phyloP scores from a whole-genome alignment of 2,797 vertebrate species.

The Kryptolebias ocellatus region DNA sequence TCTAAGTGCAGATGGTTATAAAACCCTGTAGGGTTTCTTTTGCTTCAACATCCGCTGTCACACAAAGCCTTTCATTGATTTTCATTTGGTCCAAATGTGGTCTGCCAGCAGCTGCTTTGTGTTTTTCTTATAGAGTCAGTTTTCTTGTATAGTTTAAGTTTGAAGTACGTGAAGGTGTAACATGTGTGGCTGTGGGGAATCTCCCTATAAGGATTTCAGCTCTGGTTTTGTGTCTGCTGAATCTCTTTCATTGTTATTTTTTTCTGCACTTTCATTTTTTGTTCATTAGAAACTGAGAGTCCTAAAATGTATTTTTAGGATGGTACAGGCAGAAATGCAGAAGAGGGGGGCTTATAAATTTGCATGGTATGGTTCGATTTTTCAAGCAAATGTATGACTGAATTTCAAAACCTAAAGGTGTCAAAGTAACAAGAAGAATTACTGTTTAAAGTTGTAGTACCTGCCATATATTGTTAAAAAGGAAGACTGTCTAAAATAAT shows the following conservation, averaged over 20 bases:
- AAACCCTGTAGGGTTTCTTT: neutral
- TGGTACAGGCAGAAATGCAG: slow-evolving; percentile 67
- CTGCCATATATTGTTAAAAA: neutral
- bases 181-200: slow-evolving; percentile 32
- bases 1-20: neutral
- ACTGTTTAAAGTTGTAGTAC: slow-evolving; percentile 3
- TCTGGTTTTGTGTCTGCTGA: slow-evolving; percentile 19
- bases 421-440: slow-evolving; percentile 10
- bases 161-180: slow-evolving; percentile 37
- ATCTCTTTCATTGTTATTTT: slow-evolving; percentile 40
- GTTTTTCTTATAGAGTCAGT: slow-evolving; percentile 37
- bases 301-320: slow-evolving; percentile 74
- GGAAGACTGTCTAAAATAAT: neutral
- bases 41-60: neutral
- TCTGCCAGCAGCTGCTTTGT: slow-evolving; percentile 41
- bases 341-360: slow-evolving; percentile 62
- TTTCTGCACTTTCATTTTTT: slow-evolving; percentile 76
- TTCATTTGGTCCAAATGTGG: slow-evolving; percentile 3
- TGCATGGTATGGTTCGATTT: slow-evolving; percentile 68
- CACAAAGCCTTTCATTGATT: slow-evolving; percentile 14
- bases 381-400: slow-evolving; percentile 43
- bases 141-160: slow-evolving; percentile 32
- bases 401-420: slow-evolving; percentile 15
- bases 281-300: slow-evolving; percentile 80
- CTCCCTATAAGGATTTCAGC: slow-evolving; percentile 27